These are phyloP conservation scores for Hozukius guyotensis DNA, from an alignment of 2,797 vertebrate species.

Conservation along the genomic window DNA sequence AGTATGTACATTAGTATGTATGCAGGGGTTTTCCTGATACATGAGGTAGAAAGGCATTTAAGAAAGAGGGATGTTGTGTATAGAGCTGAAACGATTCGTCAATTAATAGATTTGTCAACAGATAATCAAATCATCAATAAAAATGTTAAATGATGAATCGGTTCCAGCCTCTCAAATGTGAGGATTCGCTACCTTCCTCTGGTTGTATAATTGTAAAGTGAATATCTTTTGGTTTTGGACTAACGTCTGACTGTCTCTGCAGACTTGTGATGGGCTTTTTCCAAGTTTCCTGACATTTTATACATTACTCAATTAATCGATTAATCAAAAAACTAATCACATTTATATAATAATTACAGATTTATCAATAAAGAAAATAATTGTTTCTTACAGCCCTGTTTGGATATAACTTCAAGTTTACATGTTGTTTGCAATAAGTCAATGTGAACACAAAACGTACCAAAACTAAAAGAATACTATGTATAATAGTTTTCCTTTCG, in stretches of 20 bases:
- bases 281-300: neutral
- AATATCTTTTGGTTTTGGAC: neutral
- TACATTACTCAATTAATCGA: neutral
- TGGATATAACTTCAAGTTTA: neutral
- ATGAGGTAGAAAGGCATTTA: neutral
- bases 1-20: neutral
- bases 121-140: neutral
- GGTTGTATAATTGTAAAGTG: neutral
- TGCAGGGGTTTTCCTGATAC: neutral
- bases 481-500: neutral
- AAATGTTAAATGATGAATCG: neutral
- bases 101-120: neutral
- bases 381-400: neutral
- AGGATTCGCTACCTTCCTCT: neutral
- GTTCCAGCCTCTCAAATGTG: neutral
- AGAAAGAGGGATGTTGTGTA: neutral
- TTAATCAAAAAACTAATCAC: neutral
- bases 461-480: neutral
- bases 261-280: neutral
- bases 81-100: neutral
- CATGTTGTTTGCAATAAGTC: neutral
- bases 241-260: neutral
- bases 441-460: neutral
- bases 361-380: neutral
- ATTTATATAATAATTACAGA: neutral